A percentile compares a stretch with the other conserved stretches of the same genome.
These are phyloP conservation scores for Drosophila suboccidentalis DNA, from an alignment of 2,888 invertebrate species.

Conservation along the genomic window DNA sequence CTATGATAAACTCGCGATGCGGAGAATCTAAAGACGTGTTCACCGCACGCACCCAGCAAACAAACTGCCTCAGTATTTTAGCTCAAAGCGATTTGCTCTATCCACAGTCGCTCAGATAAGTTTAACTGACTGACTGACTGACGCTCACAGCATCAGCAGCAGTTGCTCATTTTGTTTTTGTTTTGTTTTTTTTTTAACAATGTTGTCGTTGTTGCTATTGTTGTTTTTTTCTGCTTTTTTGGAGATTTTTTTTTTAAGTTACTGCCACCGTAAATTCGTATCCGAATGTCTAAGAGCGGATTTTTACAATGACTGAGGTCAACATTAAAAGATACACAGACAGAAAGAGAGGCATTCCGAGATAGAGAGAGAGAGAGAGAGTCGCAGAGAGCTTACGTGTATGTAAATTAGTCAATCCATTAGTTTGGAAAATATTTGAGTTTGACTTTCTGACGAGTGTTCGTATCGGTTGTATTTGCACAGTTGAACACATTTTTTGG, in stretches of 20 bases:
- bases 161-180: conserved; percentile 13
- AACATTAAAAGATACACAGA: not conserved
- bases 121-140: conserved; percentile 1
- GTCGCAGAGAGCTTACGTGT: conserved; percentile 9
- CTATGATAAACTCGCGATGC: conserved; percentile 7
- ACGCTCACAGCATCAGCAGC: conserved; percentile 42
- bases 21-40: conserved; percentile 54
- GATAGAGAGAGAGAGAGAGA: not conserved
- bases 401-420: conserved; percentile 47
- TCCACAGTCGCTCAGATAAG: conserved; percentile 21
- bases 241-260: conserved; percentile 24
- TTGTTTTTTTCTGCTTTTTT: conserved; percentile 24
- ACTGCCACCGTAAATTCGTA: conserved; percentile 2
- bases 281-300: conserved; percentile 31
- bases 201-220: conserved; percentile 10
- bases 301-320: conserved; percentile 13
- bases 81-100: conserved; percentile 41
- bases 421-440: conserved; percentile 51
- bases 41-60: conserved; percentile 51
- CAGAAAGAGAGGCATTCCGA: not conserved
- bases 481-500: conserved; percentile 19
- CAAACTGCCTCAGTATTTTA: conserved; percentile 59
- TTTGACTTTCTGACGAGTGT: conserved; percentile 19
- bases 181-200: conserved; percentile 28
- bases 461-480: conserved; percentile 20